A percentile compares a stretch with the other conserved stretches of the same genome.
Conservation (phyloP, 2,888 invertebrate genomes). For the Cantharis flavilabris region DNA sequence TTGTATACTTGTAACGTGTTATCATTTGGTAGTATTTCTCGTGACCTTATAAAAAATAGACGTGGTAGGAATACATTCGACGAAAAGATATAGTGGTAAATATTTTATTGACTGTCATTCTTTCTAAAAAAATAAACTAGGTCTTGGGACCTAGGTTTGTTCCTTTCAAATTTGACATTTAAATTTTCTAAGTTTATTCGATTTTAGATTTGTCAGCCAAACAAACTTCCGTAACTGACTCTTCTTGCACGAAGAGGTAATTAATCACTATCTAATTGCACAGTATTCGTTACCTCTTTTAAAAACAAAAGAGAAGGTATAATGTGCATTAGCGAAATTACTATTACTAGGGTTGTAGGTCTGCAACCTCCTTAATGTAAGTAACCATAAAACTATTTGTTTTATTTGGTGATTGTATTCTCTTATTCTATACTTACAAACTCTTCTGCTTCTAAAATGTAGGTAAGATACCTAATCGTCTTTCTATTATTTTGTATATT, state of each 20-base stretch:
- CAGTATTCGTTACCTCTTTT: not conserved
- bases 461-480: not conserved
- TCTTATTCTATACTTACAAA: not conserved
- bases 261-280: not conserved
- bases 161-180: not conserved
- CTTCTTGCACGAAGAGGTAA: not conserved
- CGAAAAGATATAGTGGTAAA: not conserved
- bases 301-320: not conserved
- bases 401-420: not conserved
- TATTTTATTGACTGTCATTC: not conserved
- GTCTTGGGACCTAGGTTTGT: not conserved
- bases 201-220: not conserved
- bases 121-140: not conserved
- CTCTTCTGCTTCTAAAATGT: not conserved
- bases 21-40: conserved; percentile 1
- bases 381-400: not conserved
- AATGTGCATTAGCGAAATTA: not conserved
- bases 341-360: not conserved
- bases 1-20: not conserved
- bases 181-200: not conserved
- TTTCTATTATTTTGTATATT: not conserved
- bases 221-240: not conserved
- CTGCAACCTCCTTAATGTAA: not conserved
- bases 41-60: not conserved
- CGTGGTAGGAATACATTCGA: not conserved